Evolutionary conservation across 2,888 invertebrate species (phyloP).

Genomic region (Heliothis peltigera): DNA sequence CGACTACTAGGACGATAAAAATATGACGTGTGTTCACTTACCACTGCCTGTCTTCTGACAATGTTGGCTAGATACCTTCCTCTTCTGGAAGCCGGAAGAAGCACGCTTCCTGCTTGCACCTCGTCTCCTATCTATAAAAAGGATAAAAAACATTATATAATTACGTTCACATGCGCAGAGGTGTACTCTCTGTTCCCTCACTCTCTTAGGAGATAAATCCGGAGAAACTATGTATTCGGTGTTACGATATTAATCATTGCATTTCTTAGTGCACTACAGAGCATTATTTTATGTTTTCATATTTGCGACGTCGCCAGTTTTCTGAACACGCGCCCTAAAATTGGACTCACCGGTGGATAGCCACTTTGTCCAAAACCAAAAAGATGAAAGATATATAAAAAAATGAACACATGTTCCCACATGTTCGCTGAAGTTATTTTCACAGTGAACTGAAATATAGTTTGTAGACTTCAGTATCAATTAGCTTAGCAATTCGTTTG

Average conservation of each 20-base stretch:
- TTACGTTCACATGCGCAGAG: too few relatives aligned
- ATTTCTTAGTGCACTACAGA: too few relatives aligned
- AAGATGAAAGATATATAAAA: conserved; percentile 9
- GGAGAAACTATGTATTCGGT: too few relatives aligned
- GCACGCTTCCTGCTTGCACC: conserved; percentile 78
- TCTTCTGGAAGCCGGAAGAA: conserved; percentile 80
- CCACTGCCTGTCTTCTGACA: conserved; percentile 83
- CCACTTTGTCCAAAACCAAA: conserved; percentile 4
- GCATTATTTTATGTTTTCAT: too few relatives aligned
- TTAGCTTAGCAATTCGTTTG: background rate
- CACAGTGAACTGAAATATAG: too few relatives aligned
- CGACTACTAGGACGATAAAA: too few relatives aligned
- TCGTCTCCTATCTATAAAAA: conserved; percentile 77
- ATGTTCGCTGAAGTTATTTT: background rate
- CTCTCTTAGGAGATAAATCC: too few relatives aligned
- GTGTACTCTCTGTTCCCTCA: too few relatives aligned
- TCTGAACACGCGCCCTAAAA: too few relatives aligned
- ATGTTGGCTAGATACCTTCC: conserved; percentile 85
- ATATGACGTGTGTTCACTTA: conserved; percentile 65
- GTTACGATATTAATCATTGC: too few relatives aligned
- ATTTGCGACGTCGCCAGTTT: too few relatives aligned
- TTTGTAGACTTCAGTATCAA: background rate
- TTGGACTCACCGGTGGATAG: conserved; percentile 16
- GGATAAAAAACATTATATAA: too few relatives aligned
- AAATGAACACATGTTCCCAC: background rate